Base-by-base conservation (phyloP, 92 coral and sea anemone genomes). In the Epizoanthus scotinus region DNA sequence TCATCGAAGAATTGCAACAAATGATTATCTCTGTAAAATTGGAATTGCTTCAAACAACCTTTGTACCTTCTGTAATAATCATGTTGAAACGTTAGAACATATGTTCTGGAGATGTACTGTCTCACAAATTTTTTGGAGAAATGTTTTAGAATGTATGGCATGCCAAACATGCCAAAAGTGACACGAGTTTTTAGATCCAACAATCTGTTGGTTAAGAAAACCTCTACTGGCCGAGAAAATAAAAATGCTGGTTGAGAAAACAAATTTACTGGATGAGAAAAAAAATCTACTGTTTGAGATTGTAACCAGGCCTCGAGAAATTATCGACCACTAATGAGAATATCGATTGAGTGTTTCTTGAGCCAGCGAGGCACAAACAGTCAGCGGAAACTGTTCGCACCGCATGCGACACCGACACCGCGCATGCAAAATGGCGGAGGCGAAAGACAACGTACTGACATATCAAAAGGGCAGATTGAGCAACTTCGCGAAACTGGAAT, bases 401-500 rank as follows among this genome's bases (percentile, higher is more conserved):
- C 2, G 15, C 64, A 81, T 15, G 67, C 73, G 17, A 70, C 87
- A 62, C 55, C 81, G 19, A 82, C 38, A 67, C 62, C 69, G 17
- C 75, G 75, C 67, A 19, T 70, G 56, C 47, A 55, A 25, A 59
- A 82, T 38, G 13, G 12, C 68, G 60, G 59, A 82, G 90, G 91
- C 59, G 91, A 82, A 87, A 75, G 89, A 82, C 89, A 84, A 55
- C 47, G 84, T 38, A 61, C 52, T 28, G 52, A 79, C 53, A 88
- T 85, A 56, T 53, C 79, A 6, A 89, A 81, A 81, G 66, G 52
- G 21, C 44, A 9, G 68, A 88, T 70, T 29, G 86, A 85, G 70
- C 89, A 88, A 22, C 88, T 85, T 22, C 92, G 86, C 42, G 89
- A 88, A 83, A 88, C 89, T 19, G 86, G 86, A 50, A 85, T 85